These are phyloP conservation scores for Lingula anatina DNA, from an alignment of 2,888 invertebrate species.

Conservation along the genomic window DNA sequence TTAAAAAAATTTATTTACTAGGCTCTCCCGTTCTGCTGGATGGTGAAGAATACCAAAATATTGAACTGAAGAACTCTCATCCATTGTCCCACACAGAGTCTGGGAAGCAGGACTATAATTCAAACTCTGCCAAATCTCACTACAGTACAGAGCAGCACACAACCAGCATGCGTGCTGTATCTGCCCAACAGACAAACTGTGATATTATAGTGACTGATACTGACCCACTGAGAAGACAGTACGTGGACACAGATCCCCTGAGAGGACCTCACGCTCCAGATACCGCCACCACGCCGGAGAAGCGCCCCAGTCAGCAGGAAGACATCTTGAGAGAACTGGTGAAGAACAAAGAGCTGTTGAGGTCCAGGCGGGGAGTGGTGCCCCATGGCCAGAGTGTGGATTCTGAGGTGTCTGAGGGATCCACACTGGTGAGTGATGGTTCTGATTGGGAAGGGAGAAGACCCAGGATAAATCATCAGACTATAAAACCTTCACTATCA, in stretches of 20 bases:
- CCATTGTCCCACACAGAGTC: no score
- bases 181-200: constrained; percentile 17
- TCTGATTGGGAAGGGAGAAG: constrained; percentile 26
- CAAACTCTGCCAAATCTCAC: not conserved
- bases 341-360: constrained; percentile 81
- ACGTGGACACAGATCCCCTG: not conserved
- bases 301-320: no score
- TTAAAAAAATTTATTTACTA: no score
- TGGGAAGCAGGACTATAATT: no score
- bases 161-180: constrained; percentile 2
- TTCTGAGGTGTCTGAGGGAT: constrained; percentile 72
- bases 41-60: constrained; percentile 51
- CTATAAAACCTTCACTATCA: constrained; percentile 77
- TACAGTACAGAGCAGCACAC: constrained; percentile 1
- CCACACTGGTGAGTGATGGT: constrained; percentile 52
- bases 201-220: constrained; percentile 33
- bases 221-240: constrained; percentile 18
- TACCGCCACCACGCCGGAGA: constrained; percentile 59
- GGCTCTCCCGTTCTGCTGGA: constrained; percentile 50
- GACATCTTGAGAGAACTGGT: constrained; percentile 93
- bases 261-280: constrained; percentile 8
- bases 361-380: constrained; percentile 13
- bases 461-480: constrained; percentile 60
- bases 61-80: constrained; percentile 19
- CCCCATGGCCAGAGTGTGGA: constrained; percentile 64